Conservation (phyloP, 2,888 invertebrate genomes). For the Pilophorus perplexus region DNA sequence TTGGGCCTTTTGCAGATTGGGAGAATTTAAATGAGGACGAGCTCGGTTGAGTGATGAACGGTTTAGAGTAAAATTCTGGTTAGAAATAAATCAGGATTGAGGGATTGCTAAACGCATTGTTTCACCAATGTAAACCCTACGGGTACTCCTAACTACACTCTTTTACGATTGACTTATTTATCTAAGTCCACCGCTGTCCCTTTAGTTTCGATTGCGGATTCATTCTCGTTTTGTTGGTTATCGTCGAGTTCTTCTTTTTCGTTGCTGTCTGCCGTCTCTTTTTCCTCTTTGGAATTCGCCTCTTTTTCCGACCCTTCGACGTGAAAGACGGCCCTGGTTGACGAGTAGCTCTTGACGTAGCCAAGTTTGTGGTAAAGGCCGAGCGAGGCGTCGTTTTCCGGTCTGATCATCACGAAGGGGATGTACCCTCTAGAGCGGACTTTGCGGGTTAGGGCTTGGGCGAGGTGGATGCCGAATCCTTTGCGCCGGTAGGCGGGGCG, state of each 20-base stretch:
- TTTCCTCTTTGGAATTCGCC: conserved; percentile 29
- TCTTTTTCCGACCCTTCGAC: conserved; percentile 52
- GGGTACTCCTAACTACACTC: not conserved
- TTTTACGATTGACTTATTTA: not conserved
- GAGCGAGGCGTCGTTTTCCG: conserved; percentile 82
- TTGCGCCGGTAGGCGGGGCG: conserved; percentile 71
- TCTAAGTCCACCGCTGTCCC: conserved; percentile 22
- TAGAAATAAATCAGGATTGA: no score
- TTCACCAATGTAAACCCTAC: conserved; percentile 3
- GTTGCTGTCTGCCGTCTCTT: conserved; percentile 11
- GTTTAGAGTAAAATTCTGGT: no score
- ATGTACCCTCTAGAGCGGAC: conserved; percentile 64
- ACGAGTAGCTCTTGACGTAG: conserved; percentile 75
- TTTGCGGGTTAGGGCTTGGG: conserved; percentile 63
- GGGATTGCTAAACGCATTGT: not conserved
- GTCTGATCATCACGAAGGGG: conserved; percentile 82
- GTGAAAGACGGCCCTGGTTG: conserved; percentile 74
- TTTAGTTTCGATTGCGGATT: conserved; percentile 13
- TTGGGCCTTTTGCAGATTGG: no score
- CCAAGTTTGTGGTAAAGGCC: conserved; percentile 79
- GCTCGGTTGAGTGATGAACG: no score
- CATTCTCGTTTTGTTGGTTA: not conserved
- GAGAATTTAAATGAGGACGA: no score
- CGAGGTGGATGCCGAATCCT: conserved; percentile 70
- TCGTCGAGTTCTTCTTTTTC: conserved; percentile 10